A percentile compares a stretch with the other conserved stretches of the same genome.
These are phyloP conservation scores for Arenicola marina DNA, from an alignment of 2,888 invertebrate genomes.

Conservation along the genomic window DNA sequence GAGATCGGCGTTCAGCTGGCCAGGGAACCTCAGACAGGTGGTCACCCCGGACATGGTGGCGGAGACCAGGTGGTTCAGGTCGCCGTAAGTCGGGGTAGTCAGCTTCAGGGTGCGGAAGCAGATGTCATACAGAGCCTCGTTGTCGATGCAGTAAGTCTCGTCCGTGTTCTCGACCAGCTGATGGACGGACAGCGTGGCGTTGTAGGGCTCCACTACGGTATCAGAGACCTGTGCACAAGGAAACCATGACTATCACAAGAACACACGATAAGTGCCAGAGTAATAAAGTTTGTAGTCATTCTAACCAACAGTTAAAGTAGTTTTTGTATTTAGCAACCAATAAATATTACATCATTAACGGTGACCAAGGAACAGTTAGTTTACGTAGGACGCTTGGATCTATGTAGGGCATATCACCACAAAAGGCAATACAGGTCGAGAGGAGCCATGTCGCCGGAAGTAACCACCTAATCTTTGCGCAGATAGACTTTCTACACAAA, in stretches of 20 bases:
- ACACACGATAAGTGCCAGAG: too few species aligned
- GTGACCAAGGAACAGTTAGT: too few species aligned
- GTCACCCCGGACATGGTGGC: constrained; percentile 65
- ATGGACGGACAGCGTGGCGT: constrained; percentile 76
- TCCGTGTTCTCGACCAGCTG: constrained; percentile 67
- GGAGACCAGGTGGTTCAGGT: constrained; percentile 64
- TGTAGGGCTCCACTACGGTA: constrained; percentile 74
- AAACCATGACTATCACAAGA: too few species aligned
- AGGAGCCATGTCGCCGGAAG: too few species aligned
- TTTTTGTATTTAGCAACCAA: too few species aligned
- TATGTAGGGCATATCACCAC: too few species aligned
- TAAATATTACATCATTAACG: too few species aligned
- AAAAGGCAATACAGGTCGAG: too few species aligned
- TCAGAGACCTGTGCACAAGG: constrained; percentile 70
- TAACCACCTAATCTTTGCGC: too few species aligned
- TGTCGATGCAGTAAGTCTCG: constrained; percentile 66
- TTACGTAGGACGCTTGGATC: too few species aligned
- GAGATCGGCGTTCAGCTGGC: constrained; percentile 76
- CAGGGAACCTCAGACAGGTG: constrained; percentile 62
- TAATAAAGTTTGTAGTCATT: too few species aligned
- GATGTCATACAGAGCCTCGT: constrained; percentile 84
- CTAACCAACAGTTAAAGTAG: not conserved
- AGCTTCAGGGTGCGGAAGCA: constrained; percentile 80
- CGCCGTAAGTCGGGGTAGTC: constrained; percentile 78
- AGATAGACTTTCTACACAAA: too few species aligned